These are phyloP conservation scores for Pomatostomus ruficeps DNA, from an alignment of 2,113 vertebrate genomes.

Conservation along the genomic window DNA sequence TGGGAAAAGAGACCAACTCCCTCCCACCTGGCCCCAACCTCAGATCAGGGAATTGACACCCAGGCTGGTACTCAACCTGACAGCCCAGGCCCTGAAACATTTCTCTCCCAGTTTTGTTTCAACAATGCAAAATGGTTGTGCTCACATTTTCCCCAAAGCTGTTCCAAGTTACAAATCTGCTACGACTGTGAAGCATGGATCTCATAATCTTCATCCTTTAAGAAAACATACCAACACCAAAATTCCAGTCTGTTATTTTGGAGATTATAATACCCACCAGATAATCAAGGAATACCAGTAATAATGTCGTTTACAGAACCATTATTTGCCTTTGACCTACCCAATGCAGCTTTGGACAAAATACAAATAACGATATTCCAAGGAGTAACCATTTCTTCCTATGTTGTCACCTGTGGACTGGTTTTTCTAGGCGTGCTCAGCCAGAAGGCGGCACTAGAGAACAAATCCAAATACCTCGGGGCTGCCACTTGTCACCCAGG, in stretches of 20 bases:
- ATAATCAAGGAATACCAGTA: neutral
- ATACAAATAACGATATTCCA: neutral
- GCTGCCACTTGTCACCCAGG: neutral
- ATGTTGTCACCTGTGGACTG: neutral
- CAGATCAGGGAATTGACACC: neutral
- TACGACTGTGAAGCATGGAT: accelerated
- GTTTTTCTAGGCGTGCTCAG: neutral
- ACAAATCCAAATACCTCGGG: neutral
- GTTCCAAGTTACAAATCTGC: neutral
- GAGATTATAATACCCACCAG: neutral
- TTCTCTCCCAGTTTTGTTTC: neutral
- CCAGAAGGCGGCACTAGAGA: slow-evolving; percentile 1
- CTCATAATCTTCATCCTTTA: neutral
- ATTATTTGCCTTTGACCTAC: neutral
- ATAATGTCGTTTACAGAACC: neutral
- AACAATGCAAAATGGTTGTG: accelerated
- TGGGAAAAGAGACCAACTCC: neutral
- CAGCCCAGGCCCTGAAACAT: neutral
- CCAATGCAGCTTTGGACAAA: neutral
- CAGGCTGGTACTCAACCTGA: neutral
- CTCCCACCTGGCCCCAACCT: neutral
- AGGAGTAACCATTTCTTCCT: neutral
- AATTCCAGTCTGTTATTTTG: neutral
- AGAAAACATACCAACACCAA: neutral
- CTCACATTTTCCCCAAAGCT: neutral